Evolutionary conservation across 2,113 vertebrate genomes (phyloP).

Genomic region (Microtus richardsoni): DNA sequence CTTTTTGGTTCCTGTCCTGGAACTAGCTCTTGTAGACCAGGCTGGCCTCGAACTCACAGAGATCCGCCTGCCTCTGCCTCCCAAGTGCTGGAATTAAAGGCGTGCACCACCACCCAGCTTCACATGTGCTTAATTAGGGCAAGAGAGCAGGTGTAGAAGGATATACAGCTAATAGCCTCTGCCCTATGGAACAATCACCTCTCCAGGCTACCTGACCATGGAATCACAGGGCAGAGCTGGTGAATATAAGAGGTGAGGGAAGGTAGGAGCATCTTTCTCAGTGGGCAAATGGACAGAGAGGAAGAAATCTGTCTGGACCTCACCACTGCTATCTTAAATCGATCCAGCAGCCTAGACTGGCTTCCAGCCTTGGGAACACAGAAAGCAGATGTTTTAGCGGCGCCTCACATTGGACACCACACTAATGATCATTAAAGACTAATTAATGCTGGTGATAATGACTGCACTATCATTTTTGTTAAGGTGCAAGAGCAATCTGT

Average conservation of each 20-base stretch:
- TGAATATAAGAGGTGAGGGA: neutral
- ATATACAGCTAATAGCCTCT: neutral
- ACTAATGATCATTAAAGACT: slow-evolving; percentile 53
- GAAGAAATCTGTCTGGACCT: neutral
- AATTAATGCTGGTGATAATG: slow-evolving; percentile 62
- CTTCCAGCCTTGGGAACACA: neutral
- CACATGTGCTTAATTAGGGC: neutral
- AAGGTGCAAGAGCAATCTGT: slow-evolving; percentile 62
- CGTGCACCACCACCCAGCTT: too few species aligned
- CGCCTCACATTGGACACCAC: neutral
- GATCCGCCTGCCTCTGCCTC: too few species aligned
- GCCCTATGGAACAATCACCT: neutral
- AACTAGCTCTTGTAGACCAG: too few species aligned
- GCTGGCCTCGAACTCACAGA: too few species aligned
- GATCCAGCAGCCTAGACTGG: neutral
- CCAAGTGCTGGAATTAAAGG: too few species aligned
- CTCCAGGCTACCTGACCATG: neutral
- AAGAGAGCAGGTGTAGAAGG: neutral
- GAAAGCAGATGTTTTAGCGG: neutral
- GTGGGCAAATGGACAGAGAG: neutral
- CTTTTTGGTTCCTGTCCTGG: too few species aligned
- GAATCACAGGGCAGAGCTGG: neutral
- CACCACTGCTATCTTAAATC: neutral
- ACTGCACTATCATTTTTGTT: slow-evolving; percentile 58
- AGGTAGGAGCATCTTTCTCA: neutral